Evolutionary conservation across 1,140 invertebrate species (phyloP).

Genomic region (Bombus fervidus): DNA sequence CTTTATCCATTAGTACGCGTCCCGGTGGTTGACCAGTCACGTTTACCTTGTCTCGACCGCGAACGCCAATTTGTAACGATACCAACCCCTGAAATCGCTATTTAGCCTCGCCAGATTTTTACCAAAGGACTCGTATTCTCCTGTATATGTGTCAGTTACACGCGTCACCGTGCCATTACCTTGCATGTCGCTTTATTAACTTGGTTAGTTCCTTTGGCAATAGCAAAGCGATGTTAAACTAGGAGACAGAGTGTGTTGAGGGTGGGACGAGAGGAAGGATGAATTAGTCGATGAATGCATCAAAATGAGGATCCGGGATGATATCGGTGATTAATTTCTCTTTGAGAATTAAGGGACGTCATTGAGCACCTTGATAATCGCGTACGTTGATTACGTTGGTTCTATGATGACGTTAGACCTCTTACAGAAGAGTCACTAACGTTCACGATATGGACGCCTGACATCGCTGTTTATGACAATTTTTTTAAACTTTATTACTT

Average conservation of each 20-base stretch:
- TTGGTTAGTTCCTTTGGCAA: neutral
- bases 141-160: neutral
- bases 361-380: neutral
- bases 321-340: slow-evolving; percentile 1
- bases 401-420: neutral
- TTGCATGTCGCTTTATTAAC: neutral
- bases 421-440: neutral
- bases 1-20: slow-evolving; percentile 64
- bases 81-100: neutral
- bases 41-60: neutral
- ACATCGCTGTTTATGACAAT: no score
- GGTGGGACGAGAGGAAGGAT: neutral
- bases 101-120: neutral
- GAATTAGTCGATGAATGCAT: slow-evolving; percentile 1
- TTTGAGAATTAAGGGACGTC: slow-evolving; percentile 1
- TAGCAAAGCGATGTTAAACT: neutral
- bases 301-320: neutral
- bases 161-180: no score
- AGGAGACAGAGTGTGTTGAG: no score
- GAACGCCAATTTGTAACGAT: neutral
- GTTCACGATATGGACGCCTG: no score
- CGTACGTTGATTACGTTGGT: neutral
- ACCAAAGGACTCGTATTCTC: neutral
- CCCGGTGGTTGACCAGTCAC: slow-evolving; percentile 15
- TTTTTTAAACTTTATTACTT: no score